Conservation (phyloP, 2,113 vertebrate genomes). For the Odobenus rosmarus region DNA sequence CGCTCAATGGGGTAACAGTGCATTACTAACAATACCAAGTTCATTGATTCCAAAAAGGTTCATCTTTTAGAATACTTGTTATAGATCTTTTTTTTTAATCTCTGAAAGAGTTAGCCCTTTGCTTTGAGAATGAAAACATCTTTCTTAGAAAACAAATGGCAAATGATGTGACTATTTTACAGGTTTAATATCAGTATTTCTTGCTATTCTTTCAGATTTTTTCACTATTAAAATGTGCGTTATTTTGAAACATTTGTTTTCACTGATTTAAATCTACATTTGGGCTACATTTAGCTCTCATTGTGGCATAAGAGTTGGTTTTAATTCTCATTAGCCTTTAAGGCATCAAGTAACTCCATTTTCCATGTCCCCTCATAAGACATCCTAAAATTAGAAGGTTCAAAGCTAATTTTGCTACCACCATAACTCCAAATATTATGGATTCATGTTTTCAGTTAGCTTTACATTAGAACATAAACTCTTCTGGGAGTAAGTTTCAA, state of each 20-base stretch:
- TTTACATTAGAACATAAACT: conserved; percentile 17
- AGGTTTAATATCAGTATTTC: neutral
- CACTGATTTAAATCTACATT: neutral
- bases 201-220: neutral
- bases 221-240: conserved; percentile 28
- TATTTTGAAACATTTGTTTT: conserved; percentile 35
- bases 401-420: conserved; percentile 23
- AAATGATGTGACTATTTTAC: neutral
- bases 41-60: neutral
- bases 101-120: neutral
- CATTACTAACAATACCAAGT: conserved; percentile 35
- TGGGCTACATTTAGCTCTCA: neutral
- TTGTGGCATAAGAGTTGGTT: neutral
- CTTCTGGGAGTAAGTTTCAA: conserved; percentile 57
- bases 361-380: conserved; percentile 6
- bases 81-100: neutral
- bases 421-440: neutral
- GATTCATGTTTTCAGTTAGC: conserved; percentile 43
- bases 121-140: neutral
- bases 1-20: neutral
- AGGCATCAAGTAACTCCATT: neutral
- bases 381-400: neutral
- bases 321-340: conserved; percentile 32
- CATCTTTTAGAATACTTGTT: neutral
- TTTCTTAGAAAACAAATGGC: conserved; percentile 11